Conservation (phyloP, 2,113 vertebrate species). For the Alligator sinensis region DNA sequence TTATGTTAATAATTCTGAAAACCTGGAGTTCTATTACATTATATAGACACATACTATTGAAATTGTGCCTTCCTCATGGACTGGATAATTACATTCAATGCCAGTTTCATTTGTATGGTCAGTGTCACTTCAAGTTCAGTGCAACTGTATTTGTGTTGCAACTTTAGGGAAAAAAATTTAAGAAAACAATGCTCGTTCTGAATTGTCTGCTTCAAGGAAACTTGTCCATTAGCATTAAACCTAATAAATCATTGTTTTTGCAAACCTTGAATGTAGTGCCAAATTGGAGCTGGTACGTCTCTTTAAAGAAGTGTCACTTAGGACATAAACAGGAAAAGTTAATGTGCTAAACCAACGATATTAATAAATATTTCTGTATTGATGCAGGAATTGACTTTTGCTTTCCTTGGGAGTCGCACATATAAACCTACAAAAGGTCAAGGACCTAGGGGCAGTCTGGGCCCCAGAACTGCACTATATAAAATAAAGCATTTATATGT, state of each 20-base stretch:
- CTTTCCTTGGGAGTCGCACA: slow-evolving; percentile 54
- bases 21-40: too few species aligned
- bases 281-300: slow-evolving; percentile 57
- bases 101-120: neutral
- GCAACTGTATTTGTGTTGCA: neutral
- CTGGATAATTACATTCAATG: neutral
- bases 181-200: neutral
- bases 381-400: slow-evolving; percentile 51
- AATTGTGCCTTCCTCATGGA: neutral
- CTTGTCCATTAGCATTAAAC: slow-evolving; percentile 31
- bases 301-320: slow-evolving; percentile 61
- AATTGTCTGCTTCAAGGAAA: slow-evolving; percentile 41
- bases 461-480: neutral
- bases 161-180: neutral
- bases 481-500: slow-evolving; percentile 41
- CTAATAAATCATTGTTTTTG: slow-evolving; percentile 66
- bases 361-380: slow-evolving; percentile 61
- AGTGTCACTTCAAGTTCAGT: neutral
- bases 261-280: slow-evolving; percentile 19
- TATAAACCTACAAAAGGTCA: slow-evolving; percentile 39
- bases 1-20: too few species aligned
- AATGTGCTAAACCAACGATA: slow-evolving; percentile 60
- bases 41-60: too few species aligned
- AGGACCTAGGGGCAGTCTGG: neutral
- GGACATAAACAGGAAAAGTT: slow-evolving; percentile 75